Conservation (phyloP, 2,888 invertebrate genomes). For the Ennomos erosarius region DNA sequence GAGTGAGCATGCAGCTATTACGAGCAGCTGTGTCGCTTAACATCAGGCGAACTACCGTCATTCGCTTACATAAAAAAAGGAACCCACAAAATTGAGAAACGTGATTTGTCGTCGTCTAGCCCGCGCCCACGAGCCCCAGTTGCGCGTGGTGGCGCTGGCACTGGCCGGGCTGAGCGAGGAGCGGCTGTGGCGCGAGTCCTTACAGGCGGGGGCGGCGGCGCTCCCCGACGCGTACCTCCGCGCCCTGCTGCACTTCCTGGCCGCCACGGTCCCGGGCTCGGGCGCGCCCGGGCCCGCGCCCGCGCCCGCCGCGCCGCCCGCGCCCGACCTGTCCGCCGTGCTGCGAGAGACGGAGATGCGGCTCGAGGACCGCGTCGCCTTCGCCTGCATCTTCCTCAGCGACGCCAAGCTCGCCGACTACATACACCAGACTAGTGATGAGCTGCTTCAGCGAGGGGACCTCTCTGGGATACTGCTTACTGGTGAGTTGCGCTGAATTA, state of each 20-base stretch:
- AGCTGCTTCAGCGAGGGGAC: slow-evolving; percentile 91
- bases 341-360: slow-evolving; percentile 92
- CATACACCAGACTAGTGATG: slow-evolving; percentile 88
- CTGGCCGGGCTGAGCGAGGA: slow-evolving; percentile 92
- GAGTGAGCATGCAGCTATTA: too few relatives aligned
- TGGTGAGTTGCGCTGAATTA: slow-evolving; percentile 68
- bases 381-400: slow-evolving; percentile 94
- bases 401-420: slow-evolving; percentile 93
- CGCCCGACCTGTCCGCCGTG: slow-evolving; percentile 47
- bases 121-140: slow-evolving; percentile 82
- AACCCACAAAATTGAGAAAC: too few relatives aligned
- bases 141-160: slow-evolving; percentile 84
- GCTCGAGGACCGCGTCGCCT: slow-evolving; percentile 95
- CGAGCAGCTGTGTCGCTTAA: too few relatives aligned
- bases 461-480: slow-evolving; percentile 94
- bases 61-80: too few relatives aligned
- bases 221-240: slow-evolving; percentile 92
- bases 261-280: slow-evolving; percentile 86
- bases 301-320: slow-evolving; percentile 40
- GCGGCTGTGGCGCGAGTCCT: slow-evolving; percentile 93
- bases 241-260: slow-evolving; percentile 95
- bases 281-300: slow-evolving; percentile 83
- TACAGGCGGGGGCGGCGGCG: slow-evolving; percentile 90
- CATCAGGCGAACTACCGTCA: too few relatives aligned
- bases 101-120: slow-evolving; percentile 58